A percentile compares a stretch with the other conserved stretches of the same genome.
phyloP scores from a whole-genome alignment of 2,113 vertebrate species.

The Colistium nudipinnis region DNA sequence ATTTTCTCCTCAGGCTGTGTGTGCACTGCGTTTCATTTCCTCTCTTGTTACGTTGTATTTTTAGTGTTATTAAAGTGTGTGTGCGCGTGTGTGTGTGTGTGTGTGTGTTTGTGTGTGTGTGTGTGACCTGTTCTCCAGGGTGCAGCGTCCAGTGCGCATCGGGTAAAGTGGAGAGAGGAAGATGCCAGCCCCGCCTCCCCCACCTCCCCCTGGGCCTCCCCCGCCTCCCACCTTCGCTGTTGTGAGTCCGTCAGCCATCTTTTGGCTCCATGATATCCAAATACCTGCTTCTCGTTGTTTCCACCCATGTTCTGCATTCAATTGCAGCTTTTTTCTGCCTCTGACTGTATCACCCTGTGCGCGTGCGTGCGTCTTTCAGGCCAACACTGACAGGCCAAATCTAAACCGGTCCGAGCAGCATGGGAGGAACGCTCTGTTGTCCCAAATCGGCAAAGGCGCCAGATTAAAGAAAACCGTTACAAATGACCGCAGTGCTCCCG shows the following conservation, averaged over 20 bases:
- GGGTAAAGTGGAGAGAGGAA: slow-evolving; percentile 70
- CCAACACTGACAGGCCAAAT: slow-evolving; percentile 89
- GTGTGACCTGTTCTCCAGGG: slow-evolving; percentile 47
- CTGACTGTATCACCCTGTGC: neutral
- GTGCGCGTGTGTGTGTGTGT: neutral
- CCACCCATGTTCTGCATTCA: neutral
- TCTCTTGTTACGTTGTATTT: no score
- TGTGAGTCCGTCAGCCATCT: slow-evolving; percentile 80
- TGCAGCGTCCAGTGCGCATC: slow-evolving; percentile 55
- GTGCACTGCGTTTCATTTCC: no score
- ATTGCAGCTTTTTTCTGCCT: neutral
- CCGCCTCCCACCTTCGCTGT: slow-evolving; percentile 86
- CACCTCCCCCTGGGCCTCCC: slow-evolving; percentile 86
- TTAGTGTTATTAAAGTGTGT: no score
- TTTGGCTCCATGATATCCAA: slow-evolving; percentile 2
- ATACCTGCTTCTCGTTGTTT: neutral
- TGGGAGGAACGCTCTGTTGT: slow-evolving; percentile 88
- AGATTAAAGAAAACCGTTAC: slow-evolving; percentile 94
- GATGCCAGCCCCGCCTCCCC: slow-evolving; percentile 90
- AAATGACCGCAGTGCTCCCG: slow-evolving; percentile 91
- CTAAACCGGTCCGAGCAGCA: slow-evolving; percentile 85
- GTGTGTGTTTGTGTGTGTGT: neutral
- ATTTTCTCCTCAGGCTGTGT: no score
- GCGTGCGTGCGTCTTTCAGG: slow-evolving; percentile 77
- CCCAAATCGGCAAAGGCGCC: slow-evolving; percentile 91